Evolutionary conservation across 1,140 invertebrate genomes (phyloP).

Genomic region (Drosophila funebris): DNA sequence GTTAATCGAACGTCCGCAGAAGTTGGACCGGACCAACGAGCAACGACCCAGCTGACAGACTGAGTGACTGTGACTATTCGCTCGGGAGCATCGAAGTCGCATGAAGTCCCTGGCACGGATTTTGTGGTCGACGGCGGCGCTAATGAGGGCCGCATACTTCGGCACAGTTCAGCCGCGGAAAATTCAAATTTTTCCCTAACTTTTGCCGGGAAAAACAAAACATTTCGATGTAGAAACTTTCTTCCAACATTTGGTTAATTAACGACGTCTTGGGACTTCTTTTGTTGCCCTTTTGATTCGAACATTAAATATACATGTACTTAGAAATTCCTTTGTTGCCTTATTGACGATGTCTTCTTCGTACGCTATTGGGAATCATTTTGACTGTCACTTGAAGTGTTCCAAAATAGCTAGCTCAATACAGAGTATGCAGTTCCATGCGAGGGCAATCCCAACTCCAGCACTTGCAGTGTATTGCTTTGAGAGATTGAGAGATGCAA

Average conservation of each 20-base stretch:
- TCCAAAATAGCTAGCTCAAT: conserved; percentile 29
- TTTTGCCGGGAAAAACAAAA: conserved; percentile 17
- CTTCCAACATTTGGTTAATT: conserved; percentile 67
- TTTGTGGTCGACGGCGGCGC: conserved; percentile 30
- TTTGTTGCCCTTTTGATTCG: conserved; percentile 48
- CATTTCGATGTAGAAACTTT: conserved; percentile 24
- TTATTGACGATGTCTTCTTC: conserved; percentile 25
- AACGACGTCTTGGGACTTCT: conserved; percentile 64
- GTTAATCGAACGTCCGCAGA: conserved; percentile 66
- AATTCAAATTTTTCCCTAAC: conserved; percentile 45
- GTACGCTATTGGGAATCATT: conserved; percentile 58
- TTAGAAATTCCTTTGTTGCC: conserved; percentile 27
- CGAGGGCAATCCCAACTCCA: not conserved
- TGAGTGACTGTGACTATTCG: conserved; percentile 21
- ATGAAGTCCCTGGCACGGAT: conserved; percentile 22
- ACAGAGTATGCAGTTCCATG: not conserved
- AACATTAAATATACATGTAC: conserved; percentile 60
- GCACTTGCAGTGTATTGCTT: conserved; percentile 1
- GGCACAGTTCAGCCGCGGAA: not conserved
- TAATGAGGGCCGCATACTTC: conserved; percentile 34
- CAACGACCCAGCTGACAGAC: not conserved
- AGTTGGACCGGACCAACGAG: not conserved
- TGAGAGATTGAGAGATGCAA: too few species aligned
- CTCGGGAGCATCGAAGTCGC: conserved; percentile 27
- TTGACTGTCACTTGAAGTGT: conserved; percentile 25